Evolutionary conservation across 1,140 invertebrate genomes (phyloP).

Genomic region (Sesamia nonagrioides): DNA sequence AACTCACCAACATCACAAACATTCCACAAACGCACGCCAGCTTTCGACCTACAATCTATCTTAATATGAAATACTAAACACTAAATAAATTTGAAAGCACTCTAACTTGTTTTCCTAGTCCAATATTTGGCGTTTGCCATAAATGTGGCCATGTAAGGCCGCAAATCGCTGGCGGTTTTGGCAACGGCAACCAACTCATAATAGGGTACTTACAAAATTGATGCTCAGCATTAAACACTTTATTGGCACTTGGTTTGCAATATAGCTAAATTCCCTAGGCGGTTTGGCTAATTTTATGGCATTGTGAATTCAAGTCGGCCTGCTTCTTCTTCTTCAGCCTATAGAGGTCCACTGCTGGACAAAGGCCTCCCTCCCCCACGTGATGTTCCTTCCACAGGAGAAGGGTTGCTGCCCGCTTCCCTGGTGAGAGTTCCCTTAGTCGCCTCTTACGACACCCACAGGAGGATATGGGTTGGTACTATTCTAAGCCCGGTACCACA

Average conservation of each 20-base stretch:
- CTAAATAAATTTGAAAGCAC: conserved; percentile 60
- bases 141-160: conserved; percentile 56
- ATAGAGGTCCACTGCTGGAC: too few relatives aligned
- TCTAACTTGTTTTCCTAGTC: conserved; percentile 50
- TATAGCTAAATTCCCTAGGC: neutral
- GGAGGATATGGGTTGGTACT: too few relatives aligned
- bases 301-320: neutral
- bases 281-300: conserved; percentile 22
- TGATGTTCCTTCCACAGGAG: too few relatives aligned
- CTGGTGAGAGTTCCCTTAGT: too few relatives aligned
- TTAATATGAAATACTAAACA: conserved; percentile 56
- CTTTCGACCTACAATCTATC: conserved; percentile 54
- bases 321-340: too few relatives aligned
- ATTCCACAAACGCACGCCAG: conserved; percentile 5
- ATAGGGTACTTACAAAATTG: conserved; percentile 40
- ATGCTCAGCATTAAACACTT: conserved; percentile 36
- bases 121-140: conserved; percentile 64
- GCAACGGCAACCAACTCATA: conserved; percentile 55
- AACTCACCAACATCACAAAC: neutral
- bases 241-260: conserved; percentile 35
- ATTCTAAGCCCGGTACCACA: too few relatives aligned
- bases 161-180: conserved; percentile 64
- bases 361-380: too few relatives aligned
- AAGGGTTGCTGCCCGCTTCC: too few relatives aligned
- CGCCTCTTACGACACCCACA: too few relatives aligned